Evolutionary conservation across 2,797 vertebrate species (phyloP).

Genomic region (Coracias cyanogaster): DNA sequence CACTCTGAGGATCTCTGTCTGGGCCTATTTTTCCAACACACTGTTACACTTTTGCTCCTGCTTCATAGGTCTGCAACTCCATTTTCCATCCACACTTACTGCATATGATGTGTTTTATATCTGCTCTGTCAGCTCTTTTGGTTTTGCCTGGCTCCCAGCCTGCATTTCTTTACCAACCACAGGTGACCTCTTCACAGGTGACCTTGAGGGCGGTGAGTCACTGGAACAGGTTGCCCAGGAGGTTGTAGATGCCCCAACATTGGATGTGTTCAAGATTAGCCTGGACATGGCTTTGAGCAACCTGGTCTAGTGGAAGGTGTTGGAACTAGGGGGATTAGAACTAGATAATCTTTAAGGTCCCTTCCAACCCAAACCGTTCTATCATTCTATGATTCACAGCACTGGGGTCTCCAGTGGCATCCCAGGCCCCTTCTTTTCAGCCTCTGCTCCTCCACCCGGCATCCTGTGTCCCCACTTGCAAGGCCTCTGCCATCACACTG

Average conservation of each 20-base stretch:
- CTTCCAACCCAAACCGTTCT: no score
- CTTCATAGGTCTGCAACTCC: background rate
- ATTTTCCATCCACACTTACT: background rate
- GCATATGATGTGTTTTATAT: no score
- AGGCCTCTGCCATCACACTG: fast-evolving
- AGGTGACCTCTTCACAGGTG: background rate
- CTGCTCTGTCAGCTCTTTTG: background rate
- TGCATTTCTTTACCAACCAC: background rate
- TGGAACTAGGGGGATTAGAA: no score
- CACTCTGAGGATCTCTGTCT: background rate
- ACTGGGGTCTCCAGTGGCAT: background rate
- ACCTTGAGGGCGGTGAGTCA: no score
- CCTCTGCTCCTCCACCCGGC: background rate
- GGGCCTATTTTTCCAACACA: background rate
- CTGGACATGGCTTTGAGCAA: no score
- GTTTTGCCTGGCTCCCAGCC: background rate
- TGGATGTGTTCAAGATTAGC: no score
- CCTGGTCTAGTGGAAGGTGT: no score
- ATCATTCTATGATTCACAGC: background rate
- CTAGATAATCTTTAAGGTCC: no score
- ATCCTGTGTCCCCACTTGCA: background rate
- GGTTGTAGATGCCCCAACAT: no score
- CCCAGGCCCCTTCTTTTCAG: fast-evolving
- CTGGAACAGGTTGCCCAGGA: no score
- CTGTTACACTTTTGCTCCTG: background rate